Evolutionary conservation across 2,797 vertebrate species (phyloP), one percentile per base, ranked within the genome.

Genomic region (Orestias chungarensis): DNA sequence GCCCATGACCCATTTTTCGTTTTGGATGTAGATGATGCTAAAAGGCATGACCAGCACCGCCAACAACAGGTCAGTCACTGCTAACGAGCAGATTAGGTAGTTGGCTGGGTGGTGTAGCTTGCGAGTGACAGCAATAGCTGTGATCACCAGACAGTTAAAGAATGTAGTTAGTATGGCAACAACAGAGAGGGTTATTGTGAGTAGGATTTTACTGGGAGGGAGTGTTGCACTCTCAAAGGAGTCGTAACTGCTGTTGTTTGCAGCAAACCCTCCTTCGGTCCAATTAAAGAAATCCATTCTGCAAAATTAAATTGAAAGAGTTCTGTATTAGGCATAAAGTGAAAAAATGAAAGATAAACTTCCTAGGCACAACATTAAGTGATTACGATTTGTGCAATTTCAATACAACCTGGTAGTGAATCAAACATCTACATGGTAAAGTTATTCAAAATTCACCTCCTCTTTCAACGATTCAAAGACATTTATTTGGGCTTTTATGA

Each of bases 1-100:
- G 4, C 98, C 97, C 97, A 99, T 97, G 70, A 96, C 88, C 98
- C 98, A 99, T 20, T 89, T 95, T 86, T 99, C 95, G 79, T 95
- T 96, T 72, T 96, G 94, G 52, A 98, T 98, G 86, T 99, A 99
- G 78, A 97, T 90, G 25, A 99, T 98, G 79, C 97, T 97, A 92
- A 99, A 98, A 74, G 98, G 98, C 98, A 99, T 99, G 86, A 99
- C 98, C 76, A 99, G 88, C 68, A 99, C 94, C n/a, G 97, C 97
- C 78, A 99, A 97, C 66, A 99, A 95, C 78, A 99, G 96, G 91
- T 99, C 98, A 0, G 98, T 99, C 81, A 96, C 96, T 1, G 98
- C 97, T 73, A 99, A 90, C 6, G 97, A 99, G 86, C 97, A 98
- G 91, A 99, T 99, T 81, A 99, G 93, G 81, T 99, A 99, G 93